Conservation (phyloP, 2,113 vertebrate genomes). For the Trogon melanurus region DNA sequence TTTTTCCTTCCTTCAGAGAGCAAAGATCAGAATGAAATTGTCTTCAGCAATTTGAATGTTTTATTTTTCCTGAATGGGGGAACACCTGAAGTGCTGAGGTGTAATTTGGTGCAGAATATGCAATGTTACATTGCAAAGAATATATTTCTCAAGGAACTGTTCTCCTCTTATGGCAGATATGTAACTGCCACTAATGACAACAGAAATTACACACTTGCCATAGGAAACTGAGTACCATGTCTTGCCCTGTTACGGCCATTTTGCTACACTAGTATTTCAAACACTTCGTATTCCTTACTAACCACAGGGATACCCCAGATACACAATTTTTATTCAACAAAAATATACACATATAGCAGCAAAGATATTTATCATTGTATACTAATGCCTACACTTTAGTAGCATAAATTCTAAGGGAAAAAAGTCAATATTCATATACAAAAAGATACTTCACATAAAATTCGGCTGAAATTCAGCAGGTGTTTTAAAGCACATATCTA, state of each 20-base stretch:
- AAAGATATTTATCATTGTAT: neutral
- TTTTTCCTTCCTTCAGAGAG: conserved; percentile 2
- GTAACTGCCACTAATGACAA: neutral
- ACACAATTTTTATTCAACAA: neutral
- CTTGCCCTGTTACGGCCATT: neutral
- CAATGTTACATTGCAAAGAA: neutral
- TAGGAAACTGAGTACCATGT: neutral
- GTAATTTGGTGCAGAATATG: neutral
- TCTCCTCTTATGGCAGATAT: neutral
- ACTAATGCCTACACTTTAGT: neutral
- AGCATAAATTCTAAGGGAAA: neutral
- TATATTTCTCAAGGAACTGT: neutral
- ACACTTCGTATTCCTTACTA: neutral
- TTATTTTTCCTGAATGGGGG: neutral
- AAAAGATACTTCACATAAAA: neutral
- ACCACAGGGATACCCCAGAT: neutral
- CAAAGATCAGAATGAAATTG: conserved; percentile 34
- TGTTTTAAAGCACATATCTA: neutral
- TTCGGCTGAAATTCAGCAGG: neutral
- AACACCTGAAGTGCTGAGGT: neutral
- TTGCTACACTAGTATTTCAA: neutral
- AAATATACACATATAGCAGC: neutral
- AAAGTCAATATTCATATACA: fast-evolving
- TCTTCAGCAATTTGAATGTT: conserved; percentile 14
- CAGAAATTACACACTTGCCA: neutral